Evolutionary conservation across 2,797 vertebrate genomes (phyloP).

Genomic region (Lates japonicus): DNA sequence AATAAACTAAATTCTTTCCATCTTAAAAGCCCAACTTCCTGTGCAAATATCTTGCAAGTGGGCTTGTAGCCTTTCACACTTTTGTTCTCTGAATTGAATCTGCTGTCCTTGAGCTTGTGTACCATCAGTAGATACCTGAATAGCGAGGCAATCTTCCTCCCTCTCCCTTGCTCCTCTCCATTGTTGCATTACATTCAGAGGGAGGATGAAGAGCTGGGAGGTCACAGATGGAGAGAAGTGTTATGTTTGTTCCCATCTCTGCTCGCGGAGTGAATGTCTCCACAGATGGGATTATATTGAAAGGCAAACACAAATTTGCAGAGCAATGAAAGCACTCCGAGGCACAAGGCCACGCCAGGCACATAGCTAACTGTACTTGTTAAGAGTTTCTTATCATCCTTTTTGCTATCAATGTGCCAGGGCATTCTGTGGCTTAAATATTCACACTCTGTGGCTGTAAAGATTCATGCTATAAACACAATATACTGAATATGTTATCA

Average conservation of each 20-base stretch:
- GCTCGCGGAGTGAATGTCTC: slow-evolving; percentile 74
- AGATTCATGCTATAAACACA: slow-evolving; percentile 6
- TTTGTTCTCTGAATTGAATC: slow-evolving; percentile 67
- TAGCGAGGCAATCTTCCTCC: slow-evolving; percentile 74
- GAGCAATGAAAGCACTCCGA: slow-evolving; percentile 72
- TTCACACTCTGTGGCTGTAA: slow-evolving; percentile 14
- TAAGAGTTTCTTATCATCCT: slow-evolving; percentile 46
- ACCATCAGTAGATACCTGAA: slow-evolving; percentile 72
- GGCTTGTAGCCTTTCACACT: slow-evolving; percentile 53
- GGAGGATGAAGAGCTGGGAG: slow-evolving; percentile 76
- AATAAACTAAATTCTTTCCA: not conserved
- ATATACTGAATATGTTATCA: slow-evolving; percentile 13
- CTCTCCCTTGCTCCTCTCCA: slow-evolving; percentile 68
- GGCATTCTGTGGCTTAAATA: slow-evolving; percentile 34
- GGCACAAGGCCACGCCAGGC: slow-evolving; percentile 70
- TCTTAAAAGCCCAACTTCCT: slow-evolving; percentile 28
- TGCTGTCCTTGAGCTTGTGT: slow-evolving; percentile 79
- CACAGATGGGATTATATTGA: slow-evolving; percentile 79
- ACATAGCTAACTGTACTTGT: slow-evolving; percentile 64
- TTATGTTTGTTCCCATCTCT: slow-evolving; percentile 77
- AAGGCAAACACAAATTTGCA: slow-evolving; percentile 73
- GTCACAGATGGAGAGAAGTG: slow-evolving; percentile 84
- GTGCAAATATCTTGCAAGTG: slow-evolving; percentile 40
- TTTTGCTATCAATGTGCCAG: slow-evolving; percentile 32
- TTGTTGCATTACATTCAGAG: slow-evolving; percentile 75